Evolutionary conservation across 2,888 invertebrate genomes (phyloP).

Genomic region (Flexamia atlantica): DNA sequence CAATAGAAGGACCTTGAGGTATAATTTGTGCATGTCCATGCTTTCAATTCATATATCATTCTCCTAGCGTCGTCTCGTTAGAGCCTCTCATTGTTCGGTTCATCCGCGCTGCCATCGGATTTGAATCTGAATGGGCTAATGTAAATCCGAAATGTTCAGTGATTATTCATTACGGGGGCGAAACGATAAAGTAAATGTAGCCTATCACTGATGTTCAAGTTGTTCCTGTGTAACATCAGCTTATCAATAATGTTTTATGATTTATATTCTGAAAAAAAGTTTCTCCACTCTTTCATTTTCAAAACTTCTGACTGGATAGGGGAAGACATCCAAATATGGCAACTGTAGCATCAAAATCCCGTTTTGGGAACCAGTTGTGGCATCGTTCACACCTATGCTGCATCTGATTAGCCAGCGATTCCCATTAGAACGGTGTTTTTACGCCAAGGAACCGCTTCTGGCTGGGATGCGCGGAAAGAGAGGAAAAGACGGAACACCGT

Average conservation of each 20-base stretch:
- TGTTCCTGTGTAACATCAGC: too few relatives aligned
- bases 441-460: background rate
- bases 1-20: background rate
- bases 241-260: too few relatives aligned
- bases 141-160: too few relatives aligned
- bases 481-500: background rate
- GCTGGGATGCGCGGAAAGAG: background rate
- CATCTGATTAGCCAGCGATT: background rate
- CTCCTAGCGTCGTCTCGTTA: constrained; percentile 10
- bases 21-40: constrained; percentile 37
- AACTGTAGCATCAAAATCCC: background rate
- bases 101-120: constrained; percentile 12
- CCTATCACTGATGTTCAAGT: too few relatives aligned
- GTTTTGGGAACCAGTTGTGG: constrained; percentile 7
- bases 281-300: too few relatives aligned
- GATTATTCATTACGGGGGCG: too few relatives aligned
- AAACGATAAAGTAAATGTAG: too few relatives aligned
- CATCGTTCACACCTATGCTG: background rate
- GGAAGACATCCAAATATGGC: too few relatives aligned
- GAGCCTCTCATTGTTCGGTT: constrained; percentile 17
- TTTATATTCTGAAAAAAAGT: too few relatives aligned
- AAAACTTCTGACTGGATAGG: too few relatives aligned
- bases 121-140: constrained; percentile 16
- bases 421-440: background rate
- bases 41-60: constrained; percentile 16